A percentile compares a stretch with the other conserved stretches of the same genome.
These are phyloP conservation scores for Marasmarcha lunaedactyla DNA, from an alignment of 2,888 invertebrate species.

Conservation along the genomic window DNA sequence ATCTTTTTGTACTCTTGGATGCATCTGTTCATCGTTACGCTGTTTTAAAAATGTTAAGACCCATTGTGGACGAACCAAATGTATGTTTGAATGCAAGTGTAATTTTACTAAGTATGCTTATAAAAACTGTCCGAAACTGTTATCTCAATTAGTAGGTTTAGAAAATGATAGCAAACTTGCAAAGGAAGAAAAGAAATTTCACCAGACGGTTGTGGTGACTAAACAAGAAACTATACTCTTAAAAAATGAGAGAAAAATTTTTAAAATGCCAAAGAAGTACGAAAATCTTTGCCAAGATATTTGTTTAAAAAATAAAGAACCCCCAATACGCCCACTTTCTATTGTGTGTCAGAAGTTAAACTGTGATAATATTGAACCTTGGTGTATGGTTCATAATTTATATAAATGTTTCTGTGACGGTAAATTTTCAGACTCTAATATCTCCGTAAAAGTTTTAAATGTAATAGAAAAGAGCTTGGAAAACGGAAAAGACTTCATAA, in stretches of 20 bases:
- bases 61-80: conserved; percentile 74
- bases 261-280: conserved; percentile 73
- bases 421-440: conserved; percentile 22
- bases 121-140: conserved; percentile 25
- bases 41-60: conserved; percentile 47
- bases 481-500: no score
- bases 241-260: conserved; percentile 67
- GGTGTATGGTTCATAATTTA: conserved; percentile 75
- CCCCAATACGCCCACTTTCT: conserved; percentile 23
- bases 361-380: conserved; percentile 65
- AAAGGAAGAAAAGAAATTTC: conserved; percentile 79
- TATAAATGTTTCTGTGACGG: conserved; percentile 77
- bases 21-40: conserved; percentile 73
- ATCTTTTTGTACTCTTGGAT: conserved; percentile 72
- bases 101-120: conserved; percentile 32
- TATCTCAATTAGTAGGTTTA: conserved; percentile 45
- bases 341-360: conserved; percentile 31
- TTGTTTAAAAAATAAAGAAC: conserved; percentile 26
- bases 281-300: conserved; percentile 59
- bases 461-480: no score
- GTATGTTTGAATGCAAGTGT: conserved; percentile 70
- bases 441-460: no score
- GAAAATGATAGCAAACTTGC: conserved; percentile 69
- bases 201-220: conserved; percentile 76
- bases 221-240: conserved; percentile 75